Conservation (phyloP, 2,888 invertebrate genomes). For the Glyphotaelius pellucidus region DNA sequence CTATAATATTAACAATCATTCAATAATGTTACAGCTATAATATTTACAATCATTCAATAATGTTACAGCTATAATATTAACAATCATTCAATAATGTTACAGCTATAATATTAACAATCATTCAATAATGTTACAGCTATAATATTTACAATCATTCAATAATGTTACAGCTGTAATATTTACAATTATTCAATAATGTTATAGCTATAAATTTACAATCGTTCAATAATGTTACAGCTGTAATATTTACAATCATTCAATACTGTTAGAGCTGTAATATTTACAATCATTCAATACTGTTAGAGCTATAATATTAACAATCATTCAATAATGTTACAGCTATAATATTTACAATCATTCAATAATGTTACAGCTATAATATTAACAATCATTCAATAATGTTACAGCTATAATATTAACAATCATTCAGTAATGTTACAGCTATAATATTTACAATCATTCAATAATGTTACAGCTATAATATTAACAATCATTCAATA, state of each 20-base stretch:
- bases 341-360: not conserved
- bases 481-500: not conserved
- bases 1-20: not conserved
- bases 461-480: not conserved
- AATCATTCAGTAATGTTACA: not conserved
- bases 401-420: not conserved
- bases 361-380: not conserved
- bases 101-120: too few species aligned
- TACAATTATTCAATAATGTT: not conserved
- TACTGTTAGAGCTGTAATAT: not conserved
- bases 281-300: not conserved
- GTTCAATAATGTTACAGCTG: not conserved
- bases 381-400: not conserved
- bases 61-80: not conserved
- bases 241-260: not conserved
- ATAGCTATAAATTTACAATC: not conserved
- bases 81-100: not conserved
- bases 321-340: not conserved
- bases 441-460: not conserved
- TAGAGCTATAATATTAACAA: not conserved
- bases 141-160: too few species aligned
- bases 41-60: not conserved
- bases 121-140: not conserved
- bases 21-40: not conserved
- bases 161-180: not conserved